Conservation (phyloP, 2,888 invertebrate species). For the Heliconius ismenius region DNA sequence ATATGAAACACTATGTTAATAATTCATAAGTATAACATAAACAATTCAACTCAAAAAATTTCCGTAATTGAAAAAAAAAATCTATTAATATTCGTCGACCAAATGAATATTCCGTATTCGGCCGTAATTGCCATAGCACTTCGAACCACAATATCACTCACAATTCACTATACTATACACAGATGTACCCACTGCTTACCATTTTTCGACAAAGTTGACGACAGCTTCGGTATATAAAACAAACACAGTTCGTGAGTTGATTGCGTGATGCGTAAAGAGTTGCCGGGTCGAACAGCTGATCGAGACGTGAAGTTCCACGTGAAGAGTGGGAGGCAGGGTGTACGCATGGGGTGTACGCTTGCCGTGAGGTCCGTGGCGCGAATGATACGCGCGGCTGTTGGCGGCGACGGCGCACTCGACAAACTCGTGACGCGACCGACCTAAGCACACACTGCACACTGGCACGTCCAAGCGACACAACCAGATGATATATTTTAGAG, state of each 20-base stretch:
- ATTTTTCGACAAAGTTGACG: conserved; percentile 56
- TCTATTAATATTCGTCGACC: neutral
- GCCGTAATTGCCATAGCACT: conserved; percentile 33
- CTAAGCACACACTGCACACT: conserved; percentile 60
- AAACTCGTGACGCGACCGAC: conserved; percentile 62
- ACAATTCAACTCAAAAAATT: neutral
- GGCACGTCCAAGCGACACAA: conserved; percentile 60
- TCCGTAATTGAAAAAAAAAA: neutral
- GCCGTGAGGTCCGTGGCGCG: conserved; percentile 70
- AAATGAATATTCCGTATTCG: conserved; percentile 22
- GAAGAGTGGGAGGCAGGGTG: conserved; percentile 52
- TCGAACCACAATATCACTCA: conserved; percentile 52
- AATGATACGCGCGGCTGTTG: conserved; percentile 69
- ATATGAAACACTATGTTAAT: neutral
- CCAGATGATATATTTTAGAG: conserved; percentile 67
- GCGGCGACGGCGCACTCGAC: conserved; percentile 73
- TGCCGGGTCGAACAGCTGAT: conserved; percentile 69
- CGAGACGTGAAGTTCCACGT: conserved; percentile 57
- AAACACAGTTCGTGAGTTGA: conserved; percentile 32
- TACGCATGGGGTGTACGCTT: conserved; percentile 63
- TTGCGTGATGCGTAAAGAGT: conserved; percentile 49
- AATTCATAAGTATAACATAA: neutral
- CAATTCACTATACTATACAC: conserved; percentile 61
- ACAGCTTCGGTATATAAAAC: neutral
- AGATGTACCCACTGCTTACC: conserved; percentile 67